Conservation (phyloP, 2,888 invertebrate species). For the Protodeltote pygarga region DNA sequence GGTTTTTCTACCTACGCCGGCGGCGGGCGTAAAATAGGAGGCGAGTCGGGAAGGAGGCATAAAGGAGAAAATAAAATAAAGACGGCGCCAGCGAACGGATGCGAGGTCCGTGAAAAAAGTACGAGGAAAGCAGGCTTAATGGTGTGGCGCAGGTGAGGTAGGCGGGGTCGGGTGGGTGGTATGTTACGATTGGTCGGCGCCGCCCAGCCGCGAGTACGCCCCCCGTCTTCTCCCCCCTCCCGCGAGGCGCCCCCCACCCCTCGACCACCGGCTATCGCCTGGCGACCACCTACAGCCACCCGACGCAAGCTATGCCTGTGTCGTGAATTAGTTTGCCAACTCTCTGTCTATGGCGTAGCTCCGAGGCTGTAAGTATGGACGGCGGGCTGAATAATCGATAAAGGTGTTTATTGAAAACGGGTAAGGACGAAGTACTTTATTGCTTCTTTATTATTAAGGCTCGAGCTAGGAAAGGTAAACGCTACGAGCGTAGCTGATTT, state of each 20-base stretch:
- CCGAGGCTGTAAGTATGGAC: conserved; percentile 85
- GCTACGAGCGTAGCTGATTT: conserved; percentile 30
- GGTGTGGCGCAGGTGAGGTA: conserved; percentile 85
- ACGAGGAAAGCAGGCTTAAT: conserved; percentile 82
- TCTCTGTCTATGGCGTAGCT: conserved; percentile 86
- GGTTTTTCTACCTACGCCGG: conserved; percentile 83
- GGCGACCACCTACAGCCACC: conserved; percentile 82
- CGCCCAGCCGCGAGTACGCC: conserved; percentile 83
- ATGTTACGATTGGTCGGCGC: conserved; percentile 82
- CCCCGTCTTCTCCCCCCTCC: conserved; percentile 58
- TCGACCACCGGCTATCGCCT: conserved; percentile 81
- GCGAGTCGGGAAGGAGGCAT: conserved; percentile 83
- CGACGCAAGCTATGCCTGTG: conserved; percentile 85
- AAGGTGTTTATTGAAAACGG: conserved; percentile 87
- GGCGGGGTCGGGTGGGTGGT: conserved; percentile 82
- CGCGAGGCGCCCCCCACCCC: conserved; percentile 57
- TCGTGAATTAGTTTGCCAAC: conserved; percentile 87
- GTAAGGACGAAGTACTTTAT: conserved; percentile 84
- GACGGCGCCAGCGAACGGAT: conserved; percentile 84
- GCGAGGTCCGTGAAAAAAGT: conserved; percentile 86
- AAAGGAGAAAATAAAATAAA: conserved; percentile 87
- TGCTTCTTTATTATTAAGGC: conserved; percentile 85
- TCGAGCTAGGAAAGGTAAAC: conserved; percentile 56
- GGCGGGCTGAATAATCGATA: conserved; percentile 86
- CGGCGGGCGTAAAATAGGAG: conserved; percentile 85